Evolutionary conservation across 2,797 vertebrate species (phyloP).

Genomic region (Bradypodion ventrale): DNA sequence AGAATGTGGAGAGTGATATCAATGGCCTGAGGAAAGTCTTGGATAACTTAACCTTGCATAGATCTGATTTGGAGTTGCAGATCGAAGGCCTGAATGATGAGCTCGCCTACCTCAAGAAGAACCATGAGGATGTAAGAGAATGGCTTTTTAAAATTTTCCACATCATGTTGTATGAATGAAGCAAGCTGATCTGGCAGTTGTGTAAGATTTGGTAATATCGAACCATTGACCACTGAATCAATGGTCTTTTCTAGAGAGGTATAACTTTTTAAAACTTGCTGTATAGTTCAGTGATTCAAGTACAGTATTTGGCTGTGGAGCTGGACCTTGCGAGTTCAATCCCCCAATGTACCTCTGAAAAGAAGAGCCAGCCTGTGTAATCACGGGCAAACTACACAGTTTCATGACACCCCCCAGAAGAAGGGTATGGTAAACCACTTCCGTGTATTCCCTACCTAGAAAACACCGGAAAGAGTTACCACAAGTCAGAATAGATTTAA

Average conservation of each 20-base stretch:
- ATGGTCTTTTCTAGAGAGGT: not conserved
- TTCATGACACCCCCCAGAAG: too few relatives aligned
- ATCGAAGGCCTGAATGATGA: slow-evolving; percentile 53
- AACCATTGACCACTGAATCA: not conserved
- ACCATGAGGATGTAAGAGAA: slow-evolving; percentile 59
- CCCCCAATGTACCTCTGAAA: too few relatives aligned
- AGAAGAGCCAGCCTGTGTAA: too few relatives aligned
- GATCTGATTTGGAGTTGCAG: slow-evolving; percentile 58
- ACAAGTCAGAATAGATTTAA: too few relatives aligned
- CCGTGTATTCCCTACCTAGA: too few relatives aligned
- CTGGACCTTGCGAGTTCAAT: too few relatives aligned
- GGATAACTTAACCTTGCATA: slow-evolving; percentile 58
- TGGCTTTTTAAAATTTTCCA: not conserved
- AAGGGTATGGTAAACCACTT: too few relatives aligned
- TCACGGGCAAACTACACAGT: too few relatives aligned
- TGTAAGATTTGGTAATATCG: not conserved
- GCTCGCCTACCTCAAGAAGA: slow-evolving; percentile 60
- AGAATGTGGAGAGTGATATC: slow-evolving; percentile 49
- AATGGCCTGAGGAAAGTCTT: slow-evolving; percentile 56
- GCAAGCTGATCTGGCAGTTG: not conserved
- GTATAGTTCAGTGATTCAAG: too few relatives aligned
- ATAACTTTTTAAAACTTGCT: too few relatives aligned
- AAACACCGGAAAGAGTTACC: too few relatives aligned
- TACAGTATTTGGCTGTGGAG: too few relatives aligned
- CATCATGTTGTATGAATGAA: not conserved